Percentiles rank a stretch among this genome's conserved stretches.
These are phyloP conservation scores for Abrostola tripartita DNA, from an alignment of 2,888 invertebrate species.

Conservation along the genomic window DNA sequence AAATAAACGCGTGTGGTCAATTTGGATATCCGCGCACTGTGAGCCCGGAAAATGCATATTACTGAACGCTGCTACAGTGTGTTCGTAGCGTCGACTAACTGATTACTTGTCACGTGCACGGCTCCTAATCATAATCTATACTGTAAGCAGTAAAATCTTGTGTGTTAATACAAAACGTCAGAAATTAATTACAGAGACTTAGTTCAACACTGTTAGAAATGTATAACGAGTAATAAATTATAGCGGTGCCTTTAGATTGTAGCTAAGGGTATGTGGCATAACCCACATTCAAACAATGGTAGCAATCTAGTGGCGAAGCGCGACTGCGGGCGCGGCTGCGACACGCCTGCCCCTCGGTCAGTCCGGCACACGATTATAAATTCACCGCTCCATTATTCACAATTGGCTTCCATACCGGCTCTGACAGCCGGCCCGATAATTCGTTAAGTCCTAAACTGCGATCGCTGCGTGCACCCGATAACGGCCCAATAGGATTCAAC, in stretches of 20 bases:
- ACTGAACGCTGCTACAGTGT: too few relatives aligned
- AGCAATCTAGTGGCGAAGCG: slow-evolving; percentile 62
- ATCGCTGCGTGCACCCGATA: slow-evolving; percentile 82
- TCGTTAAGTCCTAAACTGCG: slow-evolving; percentile 83
- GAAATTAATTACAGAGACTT: too few relatives aligned
- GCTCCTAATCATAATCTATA: too few relatives aligned
- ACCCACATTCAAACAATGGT: slow-evolving; percentile 65
- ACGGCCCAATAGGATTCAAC: slow-evolving; percentile 77
- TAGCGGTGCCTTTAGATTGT: slow-evolving; percentile 10
- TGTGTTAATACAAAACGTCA: too few relatives aligned
- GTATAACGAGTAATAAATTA: slow-evolving; percentile 15
- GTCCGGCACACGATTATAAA: slow-evolving; percentile 69
- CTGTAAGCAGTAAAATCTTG: too few relatives aligned
- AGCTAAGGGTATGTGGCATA: slow-evolving; percentile 35
- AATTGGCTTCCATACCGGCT: slow-evolving; percentile 79
- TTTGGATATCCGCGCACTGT: too few relatives aligned
- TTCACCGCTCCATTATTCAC: slow-evolving; percentile 79
- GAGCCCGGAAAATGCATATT: too few relatives aligned
- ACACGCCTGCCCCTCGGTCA: slow-evolving; percentile 53
- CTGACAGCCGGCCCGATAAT: slow-evolving; percentile 81
- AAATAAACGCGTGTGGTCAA: too few relatives aligned
- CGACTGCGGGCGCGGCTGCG: slow-evolving; percentile 41
- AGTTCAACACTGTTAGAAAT: background rate
- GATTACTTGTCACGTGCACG: too few relatives aligned
- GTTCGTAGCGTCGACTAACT: too few relatives aligned